Conservation (phyloP, 2,888 invertebrate species). For the Gandaritis pyraliata region DNA sequence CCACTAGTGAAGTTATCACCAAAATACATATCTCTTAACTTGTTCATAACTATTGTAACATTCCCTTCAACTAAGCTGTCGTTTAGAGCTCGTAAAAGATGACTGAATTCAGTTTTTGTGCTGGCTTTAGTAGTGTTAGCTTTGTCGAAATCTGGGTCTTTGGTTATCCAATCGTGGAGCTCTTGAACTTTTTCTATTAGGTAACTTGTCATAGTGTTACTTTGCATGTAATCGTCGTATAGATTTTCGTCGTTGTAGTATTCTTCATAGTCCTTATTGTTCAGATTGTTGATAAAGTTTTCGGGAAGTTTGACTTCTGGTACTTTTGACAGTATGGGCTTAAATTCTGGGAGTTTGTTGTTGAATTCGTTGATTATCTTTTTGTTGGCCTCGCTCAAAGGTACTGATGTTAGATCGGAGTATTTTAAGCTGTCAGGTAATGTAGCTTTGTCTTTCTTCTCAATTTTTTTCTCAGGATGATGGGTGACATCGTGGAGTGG, state of each 20-base stretch:
- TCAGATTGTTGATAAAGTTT: constrained; percentile 51
- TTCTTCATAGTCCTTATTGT: constrained; percentile 65
- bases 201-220: constrained; percentile 76
- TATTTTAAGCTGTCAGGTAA: constrained; percentile 42
- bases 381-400: constrained; percentile 30
- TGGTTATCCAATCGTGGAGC: constrained; percentile 78
- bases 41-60: constrained; percentile 75
- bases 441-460: constrained; percentile 72
- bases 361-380: constrained; percentile 29
- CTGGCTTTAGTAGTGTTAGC: constrained; percentile 45
- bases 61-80: constrained; percentile 80
- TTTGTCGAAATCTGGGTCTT: constrained; percentile 67
- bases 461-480: constrained; percentile 68
- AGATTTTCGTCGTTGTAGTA: constrained; percentile 75
- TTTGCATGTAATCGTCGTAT: constrained; percentile 78
- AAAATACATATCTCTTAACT: constrained; percentile 80
- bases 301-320: constrained; percentile 60
- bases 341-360: constrained; percentile 61
- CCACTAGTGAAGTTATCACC: constrained; percentile 65
- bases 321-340: constrained; percentile 66
- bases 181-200: constrained; percentile 81
- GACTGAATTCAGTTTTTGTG: constrained; percentile 57
- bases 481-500: constrained; percentile 67
- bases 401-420: constrained; percentile 24
- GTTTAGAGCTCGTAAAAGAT: constrained; percentile 78